A percentile compares a stretch with the other conserved stretches of the same genome.
These are phyloP conservation scores for Bettongia penicillata DNA, from an alignment of 2,113 vertebrate species.

Conservation along the genomic window DNA sequence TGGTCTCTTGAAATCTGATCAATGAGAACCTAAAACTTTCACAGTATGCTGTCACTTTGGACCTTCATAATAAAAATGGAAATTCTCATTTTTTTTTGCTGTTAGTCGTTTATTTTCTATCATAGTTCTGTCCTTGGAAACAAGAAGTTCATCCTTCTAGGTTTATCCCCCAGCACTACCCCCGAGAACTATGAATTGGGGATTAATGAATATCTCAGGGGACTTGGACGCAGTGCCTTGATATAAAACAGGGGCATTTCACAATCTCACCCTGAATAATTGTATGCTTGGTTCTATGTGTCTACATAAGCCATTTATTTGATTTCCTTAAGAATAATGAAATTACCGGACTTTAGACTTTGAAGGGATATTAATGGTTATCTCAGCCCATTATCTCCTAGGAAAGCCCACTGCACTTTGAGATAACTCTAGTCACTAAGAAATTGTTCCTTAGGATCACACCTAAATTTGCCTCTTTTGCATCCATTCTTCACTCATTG, in stretches of 20 bases:
- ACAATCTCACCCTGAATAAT: background rate
- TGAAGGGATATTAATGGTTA: background rate
- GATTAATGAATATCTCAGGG: background rate
- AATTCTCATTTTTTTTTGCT: constrained; percentile 62
- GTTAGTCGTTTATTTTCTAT: constrained; percentile 73
- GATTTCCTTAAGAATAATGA: background rate
- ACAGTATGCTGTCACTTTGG: constrained; percentile 81
- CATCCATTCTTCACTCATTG: background rate
- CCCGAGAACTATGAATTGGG: fast-evolving
- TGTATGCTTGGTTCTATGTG: background rate
- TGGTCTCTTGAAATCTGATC: constrained; percentile 82
- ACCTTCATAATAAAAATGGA: constrained; percentile 84
- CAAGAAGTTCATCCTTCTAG: background rate
- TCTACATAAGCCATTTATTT: background rate
- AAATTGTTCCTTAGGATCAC: background rate
- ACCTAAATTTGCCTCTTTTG: background rate
- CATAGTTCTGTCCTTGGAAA: constrained; percentile 50
- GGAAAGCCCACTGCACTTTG: background rate
- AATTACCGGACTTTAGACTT: background rate
- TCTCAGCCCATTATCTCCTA: background rate
- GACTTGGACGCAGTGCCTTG: background rate
- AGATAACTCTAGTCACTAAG: background rate
- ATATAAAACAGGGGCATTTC: background rate
- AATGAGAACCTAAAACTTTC: constrained; percentile 75
- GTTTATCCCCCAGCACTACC: background rate